Evolutionary conservation across 2,113 vertebrate genomes (phyloP).

Genomic region (Leptodactylus fuscus): DNA sequence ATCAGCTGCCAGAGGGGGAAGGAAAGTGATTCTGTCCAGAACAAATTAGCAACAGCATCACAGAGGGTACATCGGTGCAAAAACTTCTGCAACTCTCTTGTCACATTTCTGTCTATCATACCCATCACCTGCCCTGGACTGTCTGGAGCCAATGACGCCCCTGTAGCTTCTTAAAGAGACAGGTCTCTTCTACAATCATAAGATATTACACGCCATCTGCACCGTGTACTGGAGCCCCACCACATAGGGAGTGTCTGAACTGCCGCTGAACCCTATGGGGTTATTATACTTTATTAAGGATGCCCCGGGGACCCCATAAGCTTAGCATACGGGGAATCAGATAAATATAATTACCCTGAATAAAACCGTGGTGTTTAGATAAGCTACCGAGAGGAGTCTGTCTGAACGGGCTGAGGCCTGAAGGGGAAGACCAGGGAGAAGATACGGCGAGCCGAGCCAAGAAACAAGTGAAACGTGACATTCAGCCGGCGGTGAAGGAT

Average conservation of each 20-base stretch:
- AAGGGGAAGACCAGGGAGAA: slow-evolving; percentile 20
- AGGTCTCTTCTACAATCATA: too few species aligned
- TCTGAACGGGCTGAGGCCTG: slow-evolving; percentile 48
- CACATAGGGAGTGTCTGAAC: slow-evolving; percentile 33
- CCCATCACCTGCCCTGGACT: too few species aligned
- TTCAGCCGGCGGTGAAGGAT: slow-evolving; percentile 34
- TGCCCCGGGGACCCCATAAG: background rate
- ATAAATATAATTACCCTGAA: slow-evolving; percentile 38
- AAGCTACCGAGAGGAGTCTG: slow-evolving; percentile 41
- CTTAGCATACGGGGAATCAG: slow-evolving; percentile 9
- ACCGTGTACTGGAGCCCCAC: background rate
- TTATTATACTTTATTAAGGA: slow-evolving; percentile 24
- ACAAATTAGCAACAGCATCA: too few species aligned
- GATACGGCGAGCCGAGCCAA: slow-evolving; percentile 16
- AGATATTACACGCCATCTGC: too few species aligned
- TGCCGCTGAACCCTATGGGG: slow-evolving; percentile 27
- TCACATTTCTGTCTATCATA: too few species aligned
- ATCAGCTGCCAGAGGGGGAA: too few species aligned
- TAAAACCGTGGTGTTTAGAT: slow-evolving; percentile 48
- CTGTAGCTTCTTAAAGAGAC: too few species aligned
- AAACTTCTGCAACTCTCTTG: too few species aligned
- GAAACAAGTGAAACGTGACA: slow-evolving; percentile 52
- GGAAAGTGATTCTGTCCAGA: too few species aligned
- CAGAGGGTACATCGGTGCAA: too few species aligned
- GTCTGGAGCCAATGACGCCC: too few species aligned